phyloP scores from a whole-genome alignment of 2,113 vertebrate species.

The Balaeniceps rex region DNA sequence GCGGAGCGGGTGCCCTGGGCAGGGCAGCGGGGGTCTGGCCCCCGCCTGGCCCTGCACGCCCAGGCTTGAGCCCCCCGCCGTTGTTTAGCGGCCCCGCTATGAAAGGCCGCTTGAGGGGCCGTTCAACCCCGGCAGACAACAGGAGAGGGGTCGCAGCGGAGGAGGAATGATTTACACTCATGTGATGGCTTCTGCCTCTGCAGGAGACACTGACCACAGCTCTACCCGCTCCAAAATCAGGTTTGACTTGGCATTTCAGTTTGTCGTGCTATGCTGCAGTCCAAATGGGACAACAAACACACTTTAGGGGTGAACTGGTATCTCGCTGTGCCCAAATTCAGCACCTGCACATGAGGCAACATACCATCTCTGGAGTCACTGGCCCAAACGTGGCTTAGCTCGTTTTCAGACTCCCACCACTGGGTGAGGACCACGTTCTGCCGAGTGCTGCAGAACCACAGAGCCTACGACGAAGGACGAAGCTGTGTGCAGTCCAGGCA shows the following conservation, averaged over 20 bases:
- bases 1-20: neutral
- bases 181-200: too few relatives aligned
- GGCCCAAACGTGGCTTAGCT: neutral
- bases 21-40: neutral
- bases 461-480: fast-evolving
- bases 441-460: neutral
- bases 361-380: fast-evolving
- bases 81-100: neutral
- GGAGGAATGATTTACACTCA: fast-evolving
- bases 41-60: neutral
- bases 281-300: fast-evolving
- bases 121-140: too few relatives aligned
- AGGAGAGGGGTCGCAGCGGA: too few relatives aligned
- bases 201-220: fast-evolving
- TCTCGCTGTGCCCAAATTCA: neutral
- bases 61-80: neutral
- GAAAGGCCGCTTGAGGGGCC: neutral
- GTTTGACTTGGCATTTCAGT: neutral
- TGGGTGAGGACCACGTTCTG: neutral
- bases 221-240: fast-evolving
- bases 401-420: fast-evolving
- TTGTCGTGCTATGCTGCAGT: fast-evolving
- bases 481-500: neutral
- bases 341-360: neutral
- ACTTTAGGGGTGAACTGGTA: fast-evolving